Evolutionary conservation across 2,888 invertebrate genomes (phyloP), one percentile per base, ranked within the genome.

Genomic region (Epinotia bilunana): DNA sequence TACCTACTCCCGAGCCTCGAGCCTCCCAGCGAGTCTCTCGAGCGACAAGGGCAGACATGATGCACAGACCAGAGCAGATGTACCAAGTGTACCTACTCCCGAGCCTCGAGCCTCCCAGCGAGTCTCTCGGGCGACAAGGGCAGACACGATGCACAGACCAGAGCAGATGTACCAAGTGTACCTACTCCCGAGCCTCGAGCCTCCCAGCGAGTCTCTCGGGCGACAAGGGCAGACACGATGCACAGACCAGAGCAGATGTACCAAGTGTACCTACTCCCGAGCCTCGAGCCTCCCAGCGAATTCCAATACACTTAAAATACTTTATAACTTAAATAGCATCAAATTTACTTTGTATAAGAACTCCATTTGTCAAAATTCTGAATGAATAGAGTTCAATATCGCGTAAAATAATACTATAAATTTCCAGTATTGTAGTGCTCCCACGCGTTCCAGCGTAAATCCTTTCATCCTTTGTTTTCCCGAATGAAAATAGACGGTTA

Each of bases 401-500:
- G 69, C 23, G n/a, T 20, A n/a, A 53, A 65, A 9, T 2, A 5
- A 5, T 53, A 4, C 16, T 0, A 23, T 4, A 28, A 28, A 20
- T 23, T 16, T 13, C n/a, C 13, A 60, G 60, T 60, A 58, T 58
- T 58, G 46, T 46, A 69, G 58, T 58, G 46, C 46, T 58, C 67
- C 67, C 73, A 73, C 65, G 73, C 60, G 18, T 20, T 65, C 28
- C n/a, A 46, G 16, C 43, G 57, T 55, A 53, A 68, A 67, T 68
- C 67, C 68, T 55, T 23, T 53, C 53, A 53, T n/a, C 53, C 65
- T 33, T 65, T 65, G 18, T 57, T 68, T 73, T 73, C 49, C 20
- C 46, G 23, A 23, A n/a, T 68, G 61, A 61, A 68, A 73, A 73
- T 68, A 68, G 61, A 55, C 23, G 16, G 65, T 67, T 73, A 73